Evolutionary conservation across 2,113 vertebrate genomes (phyloP).

Genomic region (Cololabis saira): DNA sequence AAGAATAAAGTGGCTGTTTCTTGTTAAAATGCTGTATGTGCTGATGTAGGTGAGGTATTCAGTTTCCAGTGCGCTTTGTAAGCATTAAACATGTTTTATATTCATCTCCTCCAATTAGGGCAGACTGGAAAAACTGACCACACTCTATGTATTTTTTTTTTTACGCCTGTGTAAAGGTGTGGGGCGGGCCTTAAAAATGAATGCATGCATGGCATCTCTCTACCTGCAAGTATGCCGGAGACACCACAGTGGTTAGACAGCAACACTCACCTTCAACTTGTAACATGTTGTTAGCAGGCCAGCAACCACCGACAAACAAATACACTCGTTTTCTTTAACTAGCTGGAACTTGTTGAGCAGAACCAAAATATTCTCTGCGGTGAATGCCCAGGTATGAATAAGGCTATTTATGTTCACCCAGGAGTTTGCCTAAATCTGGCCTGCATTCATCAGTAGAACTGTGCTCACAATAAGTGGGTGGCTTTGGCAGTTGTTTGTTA

Average conservation of each 20-base stretch:
- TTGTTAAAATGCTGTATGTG: conserved; percentile 38
- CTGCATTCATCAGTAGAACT: conserved; percentile 55
- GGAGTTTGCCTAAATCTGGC: conserved; percentile 61
- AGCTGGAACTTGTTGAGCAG: conserved; percentile 64
- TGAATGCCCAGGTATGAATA: conserved; percentile 46
- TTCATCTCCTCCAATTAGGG: conserved; percentile 70
- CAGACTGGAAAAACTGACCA: conserved; percentile 77
- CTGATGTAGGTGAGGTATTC: conserved; percentile 63
- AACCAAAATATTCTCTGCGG: conserved; percentile 73
- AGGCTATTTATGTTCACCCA: neutral
- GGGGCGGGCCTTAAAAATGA: conserved; percentile 64
- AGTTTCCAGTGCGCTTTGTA: conserved; percentile 63
- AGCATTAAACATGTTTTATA: conserved; percentile 68
- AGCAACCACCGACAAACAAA: conserved; percentile 69
- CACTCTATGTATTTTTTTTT: conserved; percentile 62
- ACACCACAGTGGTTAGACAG: conserved; percentile 56
- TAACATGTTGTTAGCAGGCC: conserved; percentile 64
- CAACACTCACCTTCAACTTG: conserved; percentile 59
- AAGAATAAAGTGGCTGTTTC: conserved; percentile 57
- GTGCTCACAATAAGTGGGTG: conserved; percentile 44
- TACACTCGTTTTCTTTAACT: conserved; percentile 60
- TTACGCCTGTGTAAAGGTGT: conserved; percentile 68
- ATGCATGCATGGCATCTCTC: conserved; percentile 66
- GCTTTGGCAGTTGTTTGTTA: conserved; percentile 5
- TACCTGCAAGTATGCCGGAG: conserved; percentile 65